These are phyloP conservation scores for Leptopilina boulardi DNA, from an alignment of 1,140 invertebrate species.

Conservation along the genomic window DNA sequence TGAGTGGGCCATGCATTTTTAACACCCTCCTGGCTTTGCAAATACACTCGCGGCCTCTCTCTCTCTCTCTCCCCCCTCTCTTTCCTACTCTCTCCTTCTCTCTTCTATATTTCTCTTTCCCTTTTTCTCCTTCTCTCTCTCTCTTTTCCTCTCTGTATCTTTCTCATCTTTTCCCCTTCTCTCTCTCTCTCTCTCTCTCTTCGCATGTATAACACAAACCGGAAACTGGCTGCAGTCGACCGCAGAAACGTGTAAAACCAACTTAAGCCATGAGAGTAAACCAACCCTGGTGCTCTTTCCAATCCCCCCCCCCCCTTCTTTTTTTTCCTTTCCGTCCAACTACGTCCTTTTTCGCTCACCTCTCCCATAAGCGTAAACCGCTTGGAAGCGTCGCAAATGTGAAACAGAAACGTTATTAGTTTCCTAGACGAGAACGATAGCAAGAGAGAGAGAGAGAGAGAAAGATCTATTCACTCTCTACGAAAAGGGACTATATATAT, in stretches of 20 bases:
- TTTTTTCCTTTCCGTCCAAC: too few species aligned
- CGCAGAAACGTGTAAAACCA: slow-evolving; percentile 47
- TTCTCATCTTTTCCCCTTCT: too few species aligned
- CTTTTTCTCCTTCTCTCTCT: too few species aligned
- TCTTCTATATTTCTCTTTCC: too few species aligned
- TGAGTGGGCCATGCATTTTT: slow-evolving; percentile 64
- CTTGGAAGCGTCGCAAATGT: slow-evolving; percentile 17
- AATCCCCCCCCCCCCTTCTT: neutral
- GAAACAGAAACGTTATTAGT: slow-evolving; percentile 30
- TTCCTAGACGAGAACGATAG: slow-evolving; percentile 19
- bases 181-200: neutral
- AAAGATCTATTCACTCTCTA: neutral
- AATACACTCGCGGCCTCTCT: slow-evolving; percentile 33
- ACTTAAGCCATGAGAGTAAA: slow-evolving; percentile 44
- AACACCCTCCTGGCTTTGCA: slow-evolving; percentile 44
- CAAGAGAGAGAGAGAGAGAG: neutral
- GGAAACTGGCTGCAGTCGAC: slow-evolving; percentile 55
- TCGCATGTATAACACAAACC: slow-evolving; percentile 58
- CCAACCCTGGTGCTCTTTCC: slow-evolving; percentile 20
- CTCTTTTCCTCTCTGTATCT: too few species aligned
- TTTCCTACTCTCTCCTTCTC: neutral
- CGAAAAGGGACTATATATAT: neutral
- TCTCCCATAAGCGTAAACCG: neutral
- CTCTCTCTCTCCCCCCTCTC: neutral
- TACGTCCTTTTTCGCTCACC: neutral